Evolutionary conservation across 2,888 invertebrate genomes (phyloP).

Genomic region (Oxystoma pomonae): DNA sequence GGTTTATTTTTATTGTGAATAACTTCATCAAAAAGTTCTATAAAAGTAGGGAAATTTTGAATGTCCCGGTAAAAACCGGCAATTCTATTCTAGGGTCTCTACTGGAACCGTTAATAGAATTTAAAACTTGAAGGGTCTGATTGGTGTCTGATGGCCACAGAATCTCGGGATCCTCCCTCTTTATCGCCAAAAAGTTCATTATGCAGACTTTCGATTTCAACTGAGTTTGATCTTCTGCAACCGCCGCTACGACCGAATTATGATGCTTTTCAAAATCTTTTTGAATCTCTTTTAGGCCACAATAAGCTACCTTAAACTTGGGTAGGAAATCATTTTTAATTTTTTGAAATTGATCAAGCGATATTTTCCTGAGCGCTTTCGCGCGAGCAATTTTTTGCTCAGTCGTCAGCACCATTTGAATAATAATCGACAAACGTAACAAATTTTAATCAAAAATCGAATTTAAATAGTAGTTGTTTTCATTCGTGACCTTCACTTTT

Average conservation of each 20-base stretch:
- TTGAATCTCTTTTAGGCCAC: neutral
- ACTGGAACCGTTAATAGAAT: neutral
- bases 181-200: neutral
- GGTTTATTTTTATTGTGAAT: neutral
- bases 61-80: neutral
- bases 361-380: neutral
- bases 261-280: neutral
- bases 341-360: neutral
- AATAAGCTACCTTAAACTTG: neutral
- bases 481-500: too few species aligned
- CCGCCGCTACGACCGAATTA: neutral
- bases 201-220: neutral
- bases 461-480: too few species aligned
- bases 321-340: neutral
- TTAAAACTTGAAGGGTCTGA: neutral
- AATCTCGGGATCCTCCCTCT: too few species aligned
- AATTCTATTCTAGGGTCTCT: neutral
- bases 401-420: neutral
- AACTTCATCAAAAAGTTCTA: neutral
- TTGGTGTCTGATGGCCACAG: neutral
- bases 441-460: too few species aligned
- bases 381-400: neutral
- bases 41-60: too few species aligned
- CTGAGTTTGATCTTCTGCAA: neutral
- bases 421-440: too few species aligned